A percentile compares a stretch with the other conserved stretches of the same genome.
Evolutionary conservation across 2,888 invertebrate species (phyloP).

Genomic region (Mechanitis messenoides): DNA sequence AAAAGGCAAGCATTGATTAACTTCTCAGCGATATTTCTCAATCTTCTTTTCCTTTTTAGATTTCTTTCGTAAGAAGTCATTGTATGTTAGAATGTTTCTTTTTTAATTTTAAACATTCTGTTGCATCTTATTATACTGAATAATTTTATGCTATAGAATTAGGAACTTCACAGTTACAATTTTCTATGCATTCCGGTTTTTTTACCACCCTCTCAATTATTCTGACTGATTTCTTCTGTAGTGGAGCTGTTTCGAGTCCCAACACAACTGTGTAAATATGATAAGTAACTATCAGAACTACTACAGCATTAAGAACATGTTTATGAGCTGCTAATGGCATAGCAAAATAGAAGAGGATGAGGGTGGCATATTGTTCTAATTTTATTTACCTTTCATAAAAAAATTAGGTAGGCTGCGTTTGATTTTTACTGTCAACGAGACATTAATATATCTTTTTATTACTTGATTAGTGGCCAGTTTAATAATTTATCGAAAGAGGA

Average conservation of each 20-base stretch:
- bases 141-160: conserved; percentile 8
- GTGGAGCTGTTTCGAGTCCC: conserved; percentile 36
- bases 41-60: conserved; percentile 36
- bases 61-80: conserved; percentile 48
- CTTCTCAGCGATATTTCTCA: conserved; percentile 46
- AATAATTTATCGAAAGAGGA: conserved; percentile 5
- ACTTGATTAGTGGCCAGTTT: conserved; percentile 3
- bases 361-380: conserved; percentile 49
- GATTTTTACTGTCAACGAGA: conserved; percentile 11
- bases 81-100: conserved; percentile 10
- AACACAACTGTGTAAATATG: conserved; percentile 44
- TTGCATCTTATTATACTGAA: neutral
- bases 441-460: neutral
- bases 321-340: conserved; percentile 44
- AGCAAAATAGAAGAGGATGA: conserved; percentile 37
- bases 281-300: conserved; percentile 42
- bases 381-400: conserved; percentile 36
- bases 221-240: conserved; percentile 22
- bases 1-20: conserved; percentile 48
- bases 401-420: conserved; percentile 38
- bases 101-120: neutral
- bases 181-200: conserved; percentile 43
- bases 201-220: conserved; percentile 34
- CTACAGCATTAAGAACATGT: conserved; percentile 40
- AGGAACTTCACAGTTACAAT: conserved; percentile 39